Evolutionary conservation across 1,140 invertebrate genomes (phyloP).

Genomic region (Drosophila tsacasi): DNA sequence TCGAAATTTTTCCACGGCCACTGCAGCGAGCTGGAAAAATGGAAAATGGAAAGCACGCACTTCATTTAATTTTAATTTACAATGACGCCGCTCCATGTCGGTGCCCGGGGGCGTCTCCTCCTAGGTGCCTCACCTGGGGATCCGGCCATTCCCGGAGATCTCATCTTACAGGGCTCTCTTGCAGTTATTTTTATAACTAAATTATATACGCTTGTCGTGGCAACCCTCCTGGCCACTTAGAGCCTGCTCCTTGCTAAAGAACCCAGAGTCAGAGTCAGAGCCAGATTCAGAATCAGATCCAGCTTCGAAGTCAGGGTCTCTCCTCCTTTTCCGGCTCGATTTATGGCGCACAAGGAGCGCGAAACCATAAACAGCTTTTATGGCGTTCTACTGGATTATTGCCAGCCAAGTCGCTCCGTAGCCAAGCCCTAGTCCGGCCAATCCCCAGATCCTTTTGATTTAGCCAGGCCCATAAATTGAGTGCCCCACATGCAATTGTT

Average conservation of each 20-base stretch:
- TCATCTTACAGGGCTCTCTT: conserved; percentile 70
- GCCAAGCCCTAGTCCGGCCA: conserved; percentile 19
- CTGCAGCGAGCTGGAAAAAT: conserved; percentile 39
- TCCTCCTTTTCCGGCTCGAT: conserved; percentile 67
- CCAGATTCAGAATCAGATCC: conserved; percentile 38
- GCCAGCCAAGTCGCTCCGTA: conserved; percentile 27
- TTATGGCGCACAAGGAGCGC: conserved; percentile 83
- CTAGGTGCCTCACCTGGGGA: conserved; percentile 20
- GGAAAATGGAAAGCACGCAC: conserved; percentile 70
- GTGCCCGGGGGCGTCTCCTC: conserved; percentile 14
- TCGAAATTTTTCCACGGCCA: conserved; percentile 72
- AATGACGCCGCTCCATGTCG: conserved; percentile 63
- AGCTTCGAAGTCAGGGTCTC: conserved; percentile 12
- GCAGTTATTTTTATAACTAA: conserved; percentile 85
- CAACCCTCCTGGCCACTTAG: conserved; percentile 32
- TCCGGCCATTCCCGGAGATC: conserved; percentile 61
- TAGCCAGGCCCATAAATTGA: conserved; percentile 73
- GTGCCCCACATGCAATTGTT: conserved; percentile 71
- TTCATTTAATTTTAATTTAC: conserved; percentile 82
- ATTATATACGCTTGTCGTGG: conserved; percentile 78
- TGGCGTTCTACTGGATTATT: conserved; percentile 84
- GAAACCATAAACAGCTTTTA: conserved; percentile 85
- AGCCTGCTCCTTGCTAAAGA: conserved; percentile 15
- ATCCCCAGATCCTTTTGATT: conserved; percentile 64
- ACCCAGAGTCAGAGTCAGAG: neutral